Evolutionary conservation across 2,113 vertebrate species (phyloP).

Genomic region (Neolamprologus ventralis): DNA sequence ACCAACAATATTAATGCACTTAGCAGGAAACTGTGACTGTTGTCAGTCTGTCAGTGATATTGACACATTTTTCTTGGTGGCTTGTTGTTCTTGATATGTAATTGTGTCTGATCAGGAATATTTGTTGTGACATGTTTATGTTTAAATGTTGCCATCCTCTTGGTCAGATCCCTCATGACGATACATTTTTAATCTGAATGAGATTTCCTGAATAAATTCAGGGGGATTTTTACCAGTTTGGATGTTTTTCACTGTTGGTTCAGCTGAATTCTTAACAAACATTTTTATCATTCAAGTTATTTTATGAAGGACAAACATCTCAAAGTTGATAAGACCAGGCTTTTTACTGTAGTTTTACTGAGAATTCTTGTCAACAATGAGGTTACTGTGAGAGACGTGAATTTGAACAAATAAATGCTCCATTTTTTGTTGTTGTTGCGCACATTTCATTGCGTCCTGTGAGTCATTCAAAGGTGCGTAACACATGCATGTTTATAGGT

Average conservation of each 20-base stretch:
- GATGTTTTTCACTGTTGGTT: not conserved
- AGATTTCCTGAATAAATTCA: not conserved
- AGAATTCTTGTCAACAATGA: fast-evolving
- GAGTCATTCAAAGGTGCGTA: fast-evolving
- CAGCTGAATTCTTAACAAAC: not conserved
- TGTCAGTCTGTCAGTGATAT: not conserved
- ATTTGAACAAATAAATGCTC: not conserved
- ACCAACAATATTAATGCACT: not conserved
- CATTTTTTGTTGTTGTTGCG: fast-evolving
- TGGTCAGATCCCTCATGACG: fast-evolving
- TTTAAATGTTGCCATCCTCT: not conserved
- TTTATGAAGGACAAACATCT: not conserved
- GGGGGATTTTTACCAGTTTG: not conserved
- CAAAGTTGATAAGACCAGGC: not conserved
- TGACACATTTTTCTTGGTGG: not conserved
- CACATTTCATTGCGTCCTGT: fast-evolving
- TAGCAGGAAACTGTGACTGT: not conserved
- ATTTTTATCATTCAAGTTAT: not conserved
- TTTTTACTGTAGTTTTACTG: fast-evolving
- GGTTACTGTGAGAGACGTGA: not conserved
- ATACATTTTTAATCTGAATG: not conserved
- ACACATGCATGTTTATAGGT: slow-evolving; percentile 67
- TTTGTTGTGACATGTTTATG: not conserved
- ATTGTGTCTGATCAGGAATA: not conserved
- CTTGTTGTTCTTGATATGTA: not conserved